These are phyloP conservation scores for Notolepis coatsorum DNA, from an alignment of 2,797 vertebrate species.

Conservation along the genomic window DNA sequence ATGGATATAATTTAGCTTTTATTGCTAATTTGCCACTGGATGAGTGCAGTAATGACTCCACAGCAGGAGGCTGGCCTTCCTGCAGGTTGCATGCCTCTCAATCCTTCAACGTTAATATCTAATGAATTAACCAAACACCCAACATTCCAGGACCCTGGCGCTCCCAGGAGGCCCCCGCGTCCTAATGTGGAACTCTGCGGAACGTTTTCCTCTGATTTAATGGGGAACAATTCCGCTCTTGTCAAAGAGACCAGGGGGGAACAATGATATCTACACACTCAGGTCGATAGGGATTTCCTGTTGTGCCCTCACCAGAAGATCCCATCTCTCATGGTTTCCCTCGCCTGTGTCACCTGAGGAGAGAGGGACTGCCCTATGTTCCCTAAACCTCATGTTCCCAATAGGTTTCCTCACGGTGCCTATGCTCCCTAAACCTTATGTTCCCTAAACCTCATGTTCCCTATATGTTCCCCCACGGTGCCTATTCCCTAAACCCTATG, in stretches of 20 bases:
- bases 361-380: too few relatives aligned
- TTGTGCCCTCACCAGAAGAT: slow-evolving; percentile 42
- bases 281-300: slow-evolving; percentile 64
- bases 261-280: slow-evolving; percentile 72
- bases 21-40: not conserved
- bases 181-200: slow-evolving; percentile 24
- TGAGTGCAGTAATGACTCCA: not conserved
- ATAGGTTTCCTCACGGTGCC: too few relatives aligned
- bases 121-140: slow-evolving; percentile 49
- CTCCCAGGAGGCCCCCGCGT: slow-evolving; percentile 33
- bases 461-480: too few relatives aligned
- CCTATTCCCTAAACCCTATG: too few relatives aligned
- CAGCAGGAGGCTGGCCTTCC: slow-evolving; percentile 24
- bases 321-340: slow-evolving; percentile 7
- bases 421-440: too few relatives aligned
- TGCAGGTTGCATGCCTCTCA: not conserved
- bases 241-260: slow-evolving; percentile 58
- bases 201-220: slow-evolving; percentile 65
- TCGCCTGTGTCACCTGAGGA: slow-evolving; percentile 15
- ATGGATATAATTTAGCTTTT: not conserved
- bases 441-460: too few relatives aligned
- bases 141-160: slow-evolving; percentile 52
- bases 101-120: slow-evolving; percentile 32
- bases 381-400: too few relatives aligned
- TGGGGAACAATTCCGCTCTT: slow-evolving; percentile 60